These are phyloP conservation scores for Gerosis bhagava DNA, from an alignment of 2,888 invertebrate genomes.

Conservation along the genomic window DNA sequence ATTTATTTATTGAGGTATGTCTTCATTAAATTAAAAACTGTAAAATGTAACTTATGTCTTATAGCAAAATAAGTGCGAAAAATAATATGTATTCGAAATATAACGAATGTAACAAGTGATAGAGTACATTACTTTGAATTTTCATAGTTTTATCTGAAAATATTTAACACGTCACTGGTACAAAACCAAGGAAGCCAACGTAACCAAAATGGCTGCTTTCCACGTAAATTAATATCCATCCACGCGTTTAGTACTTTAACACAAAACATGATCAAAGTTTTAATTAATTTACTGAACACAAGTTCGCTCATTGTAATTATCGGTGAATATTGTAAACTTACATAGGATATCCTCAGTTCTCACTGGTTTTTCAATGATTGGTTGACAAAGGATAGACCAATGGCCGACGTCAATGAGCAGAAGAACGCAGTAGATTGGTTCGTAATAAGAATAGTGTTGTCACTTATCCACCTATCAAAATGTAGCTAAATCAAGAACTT, in stretches of 20 bases:
- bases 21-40: too few relatives aligned
- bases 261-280: too few relatives aligned
- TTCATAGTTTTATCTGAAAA: slow-evolving; percentile 37
- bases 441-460: slow-evolving; percentile 59
- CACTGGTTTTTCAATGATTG: slow-evolving; percentile 95
- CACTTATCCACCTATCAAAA: slow-evolving; percentile 17
- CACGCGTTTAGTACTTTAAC: too few relatives aligned
- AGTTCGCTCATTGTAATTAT: slow-evolving; percentile 56
- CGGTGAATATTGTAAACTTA: slow-evolving; percentile 74
- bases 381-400: slow-evolving; percentile 93
- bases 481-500: slow-evolving; percentile 8
- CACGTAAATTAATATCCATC: slow-evolving; percentile 62
- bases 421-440: slow-evolving; percentile 88
- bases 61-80: too few relatives aligned
- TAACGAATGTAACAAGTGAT: background rate
- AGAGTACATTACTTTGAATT: background rate
- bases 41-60: too few relatives aligned
- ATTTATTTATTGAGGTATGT: too few relatives aligned
- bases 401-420: slow-evolving; percentile 90
- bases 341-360: slow-evolving; percentile 73
- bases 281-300: slow-evolving; percentile 40
- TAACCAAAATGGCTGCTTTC: slow-evolving; percentile 78
- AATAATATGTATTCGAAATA: too few relatives aligned
- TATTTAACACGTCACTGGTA: slow-evolving; percentile 61
- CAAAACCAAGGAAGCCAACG: slow-evolving; percentile 62